Percentiles rank a stretch among this genome's conserved stretches.
Evolutionary conservation across 2,113 vertebrate species (phyloP).

Genomic region (Variabilichromis moorii): DNA sequence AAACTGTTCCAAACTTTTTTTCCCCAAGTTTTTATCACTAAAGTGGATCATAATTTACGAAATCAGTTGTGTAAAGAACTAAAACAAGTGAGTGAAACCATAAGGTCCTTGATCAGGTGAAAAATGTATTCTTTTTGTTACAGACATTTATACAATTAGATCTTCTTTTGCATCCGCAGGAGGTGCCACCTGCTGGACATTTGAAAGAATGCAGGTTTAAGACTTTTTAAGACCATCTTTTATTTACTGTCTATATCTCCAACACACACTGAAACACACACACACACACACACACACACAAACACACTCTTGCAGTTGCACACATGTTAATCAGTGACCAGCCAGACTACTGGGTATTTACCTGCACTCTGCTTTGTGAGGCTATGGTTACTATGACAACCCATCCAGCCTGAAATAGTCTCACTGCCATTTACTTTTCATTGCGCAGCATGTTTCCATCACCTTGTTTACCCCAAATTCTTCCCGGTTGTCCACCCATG

Average conservation of each 20-base stretch:
- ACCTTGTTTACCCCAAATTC: constrained; percentile 35
- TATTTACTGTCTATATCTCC: not conserved
- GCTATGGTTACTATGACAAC: constrained; percentile 64
- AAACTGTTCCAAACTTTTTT: not conserved
- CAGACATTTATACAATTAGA: not conserved
- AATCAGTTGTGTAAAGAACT: not conserved
- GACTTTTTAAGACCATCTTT: not conserved
- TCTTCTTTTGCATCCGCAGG: not conserved
- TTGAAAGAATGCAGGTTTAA: not conserved
- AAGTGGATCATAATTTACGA: not conserved
- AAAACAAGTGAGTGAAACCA: not conserved
- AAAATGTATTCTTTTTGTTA: not conserved
- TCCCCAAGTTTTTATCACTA: accelerated
- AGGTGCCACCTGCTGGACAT: not conserved
- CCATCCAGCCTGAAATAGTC: constrained; percentile 54
- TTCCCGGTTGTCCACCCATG: not conserved
- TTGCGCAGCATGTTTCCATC: constrained; percentile 21
- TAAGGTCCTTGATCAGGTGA: not conserved
- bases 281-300: not conserved
- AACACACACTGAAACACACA: not conserved
- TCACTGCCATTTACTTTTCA: constrained; percentile 38
- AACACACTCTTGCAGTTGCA: not conserved
- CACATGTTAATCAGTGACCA: constrained; percentile 43
- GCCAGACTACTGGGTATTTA: constrained; percentile 33
- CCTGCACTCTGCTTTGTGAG: constrained; percentile 41